Evolutionary conservation across 2,113 vertebrate species (phyloP), one percentile per base, ranked within the genome.

Genomic region (Vimba vimba): DNA sequence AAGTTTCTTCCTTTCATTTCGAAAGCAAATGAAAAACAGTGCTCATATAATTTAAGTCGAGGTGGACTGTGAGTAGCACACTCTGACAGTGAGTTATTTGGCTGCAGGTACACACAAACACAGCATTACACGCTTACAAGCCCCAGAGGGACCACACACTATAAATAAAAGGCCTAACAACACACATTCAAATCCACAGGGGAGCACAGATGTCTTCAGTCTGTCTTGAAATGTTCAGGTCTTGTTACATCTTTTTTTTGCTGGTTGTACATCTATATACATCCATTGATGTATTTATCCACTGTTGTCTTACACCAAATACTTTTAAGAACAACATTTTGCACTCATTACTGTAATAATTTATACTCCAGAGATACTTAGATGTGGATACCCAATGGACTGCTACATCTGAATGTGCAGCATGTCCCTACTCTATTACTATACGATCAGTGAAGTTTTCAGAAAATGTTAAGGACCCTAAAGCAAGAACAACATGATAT

Each of bases 151-250:
- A 95, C 89, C 83, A 64, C 83, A 87, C 83, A 90, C 89, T 94
- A 95, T 93, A 95, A 95, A 95, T 95, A 94, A 95, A 94, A 94
- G 91, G 90, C 93, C 92, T 91, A 94, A 94, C 93, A 94, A 93
- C 90, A 92, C 93, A 92, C 88, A 93, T 94, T 93, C 89, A 92
- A 94, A 91, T 93, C 94, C 93, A 92, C 8, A 87, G 92, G 93
- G 93, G 91, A 92, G 85, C 90, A 17, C 94, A 94, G 93, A 95
- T 94, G 94, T 94, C 92, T 94, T 88, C 55, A 93, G 87, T 93
- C 91, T 92, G 90, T 89, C 88, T 93, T 94, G 92, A 94, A 92
- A 91, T 76, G 71, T 85, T 89, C 88, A 75, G 89, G 88, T 91
- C 92, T 93, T 87, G 88, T 92, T 92, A 90, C 88, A 86, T 91